phyloP scores from a whole-genome alignment of 2,113 vertebrate species.

The Rhinolophus ferrumequinum region DNA sequence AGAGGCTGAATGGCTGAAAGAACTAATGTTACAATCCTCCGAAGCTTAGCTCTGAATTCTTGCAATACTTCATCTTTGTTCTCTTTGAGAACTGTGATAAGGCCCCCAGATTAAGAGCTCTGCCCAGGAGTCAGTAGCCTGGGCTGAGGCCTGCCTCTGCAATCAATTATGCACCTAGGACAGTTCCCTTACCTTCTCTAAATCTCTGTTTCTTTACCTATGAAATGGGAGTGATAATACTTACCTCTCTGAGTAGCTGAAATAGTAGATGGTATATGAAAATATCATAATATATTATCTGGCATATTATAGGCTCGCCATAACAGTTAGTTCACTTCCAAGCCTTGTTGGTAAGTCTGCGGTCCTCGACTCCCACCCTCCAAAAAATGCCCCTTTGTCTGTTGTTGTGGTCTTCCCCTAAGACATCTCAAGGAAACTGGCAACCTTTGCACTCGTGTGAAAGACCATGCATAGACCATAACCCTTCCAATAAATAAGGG shows the following conservation, averaged over 20 bases:
- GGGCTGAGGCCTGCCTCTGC: not conserved
- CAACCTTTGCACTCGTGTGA: not conserved
- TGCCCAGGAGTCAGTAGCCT: not conserved
- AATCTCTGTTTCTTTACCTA: not conserved
- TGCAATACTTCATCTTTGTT: not conserved
- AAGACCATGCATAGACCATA: not conserved
- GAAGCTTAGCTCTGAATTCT: conserved; percentile 14
- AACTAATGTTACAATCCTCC: not conserved
- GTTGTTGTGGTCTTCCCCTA: not conserved
- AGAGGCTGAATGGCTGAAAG: not conserved
- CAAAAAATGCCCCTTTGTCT: not conserved
- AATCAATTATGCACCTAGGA: not conserved
- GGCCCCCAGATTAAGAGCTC: not conserved
- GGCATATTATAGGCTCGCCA: not conserved
- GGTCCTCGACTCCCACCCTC: not conserved
- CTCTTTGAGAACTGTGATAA: not conserved
- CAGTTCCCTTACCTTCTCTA: not conserved
- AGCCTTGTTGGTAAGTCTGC: not conserved
- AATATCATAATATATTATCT: not conserved
- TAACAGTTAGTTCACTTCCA: not conserved
- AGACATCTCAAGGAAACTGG: not conserved
- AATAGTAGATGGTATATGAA: not conserved
- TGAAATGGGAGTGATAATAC: not conserved
- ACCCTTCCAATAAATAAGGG: not conserved
- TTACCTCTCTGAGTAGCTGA: not conserved